A percentile compares a stretch with the other conserved stretches of the same genome.
phyloP scores from a whole-genome alignment of 53 echinoderm and acorn worm genomes.

The Astropecten irregularis region DNA sequence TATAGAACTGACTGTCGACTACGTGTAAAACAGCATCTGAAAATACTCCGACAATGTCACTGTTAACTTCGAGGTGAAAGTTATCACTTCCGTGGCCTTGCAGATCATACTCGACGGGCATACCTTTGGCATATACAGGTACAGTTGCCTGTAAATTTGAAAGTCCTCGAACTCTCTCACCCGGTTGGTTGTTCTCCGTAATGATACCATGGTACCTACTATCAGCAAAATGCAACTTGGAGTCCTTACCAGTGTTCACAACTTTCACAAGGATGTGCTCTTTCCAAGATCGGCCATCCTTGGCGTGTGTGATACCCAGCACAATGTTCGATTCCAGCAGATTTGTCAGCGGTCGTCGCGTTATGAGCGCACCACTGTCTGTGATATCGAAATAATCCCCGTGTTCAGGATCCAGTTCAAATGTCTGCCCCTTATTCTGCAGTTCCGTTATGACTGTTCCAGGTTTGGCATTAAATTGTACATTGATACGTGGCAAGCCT shows the following conservation, averaged over 20 bases:
- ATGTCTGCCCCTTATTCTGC: constrained; percentile 50
- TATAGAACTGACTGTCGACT: constrained; percentile 45
- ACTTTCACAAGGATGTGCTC: constrained; percentile 67
- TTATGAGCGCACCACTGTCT: constrained; percentile 27
- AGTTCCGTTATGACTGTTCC: constrained; percentile 50
- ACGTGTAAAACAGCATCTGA: constrained; percentile 37
- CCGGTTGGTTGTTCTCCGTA: constrained; percentile 49
- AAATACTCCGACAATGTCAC: constrained; percentile 37
- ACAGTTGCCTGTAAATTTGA: constrained; percentile 34
- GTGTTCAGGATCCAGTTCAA: constrained; percentile 9
- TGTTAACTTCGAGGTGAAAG: constrained; percentile 37
- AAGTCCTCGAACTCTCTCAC: constrained; percentile 42
- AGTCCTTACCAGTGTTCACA: constrained; percentile 45
- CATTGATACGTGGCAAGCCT: constrained; percentile 45
- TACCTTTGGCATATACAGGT: constrained; percentile 43
- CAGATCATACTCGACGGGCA: constrained; percentile 35
- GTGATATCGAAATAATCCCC: constrained; percentile 37
- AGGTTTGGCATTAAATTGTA: constrained; percentile 26
- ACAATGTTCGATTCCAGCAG: constrained; percentile 45
- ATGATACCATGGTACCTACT: constrained; percentile 39
- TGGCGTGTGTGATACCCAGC: constrained; percentile 47
- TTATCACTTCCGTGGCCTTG: constrained; percentile 58
- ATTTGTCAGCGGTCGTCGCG: constrained; percentile 18
- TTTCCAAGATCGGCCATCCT: constrained; percentile 51
- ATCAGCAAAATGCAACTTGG: constrained; percentile 57